These are phyloP conservation scores for Ophion ventricosus DNA, from an alignment of 2,888 invertebrate species.

Conservation along the genomic window DNA sequence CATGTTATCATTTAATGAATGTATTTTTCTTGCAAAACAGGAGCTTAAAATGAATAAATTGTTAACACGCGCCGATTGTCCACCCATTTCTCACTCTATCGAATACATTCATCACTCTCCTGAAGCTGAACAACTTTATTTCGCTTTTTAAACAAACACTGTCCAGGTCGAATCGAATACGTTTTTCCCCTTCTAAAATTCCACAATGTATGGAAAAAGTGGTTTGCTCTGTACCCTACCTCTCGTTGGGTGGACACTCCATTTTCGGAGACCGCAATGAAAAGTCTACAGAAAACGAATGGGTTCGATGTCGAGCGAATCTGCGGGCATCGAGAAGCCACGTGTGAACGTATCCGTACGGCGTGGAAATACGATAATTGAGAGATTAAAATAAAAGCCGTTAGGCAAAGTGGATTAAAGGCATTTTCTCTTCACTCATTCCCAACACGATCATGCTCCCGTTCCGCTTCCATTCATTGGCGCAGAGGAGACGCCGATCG, in stretches of 20 bases:
- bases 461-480: neutral
- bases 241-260: neutral
- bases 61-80: too few species aligned
- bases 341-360: constrained; percentile 24
- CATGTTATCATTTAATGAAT: too few species aligned
- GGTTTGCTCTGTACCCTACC: neutral
- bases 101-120: too few species aligned
- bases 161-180: neutral
- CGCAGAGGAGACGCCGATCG: constrained; percentile 29
- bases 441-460: neutral
- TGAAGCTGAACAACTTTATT: too few species aligned
- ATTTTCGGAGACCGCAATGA: neutral
- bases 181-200: neutral
- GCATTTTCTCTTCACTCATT: constrained; percentile 28
- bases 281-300: neutral
- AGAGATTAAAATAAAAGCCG: constrained; percentile 58
- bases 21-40: too few species aligned
- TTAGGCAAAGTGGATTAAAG: constrained; percentile 55
- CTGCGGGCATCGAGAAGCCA: constrained; percentile 37
- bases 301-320: constrained; percentile 6
- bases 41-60: too few species aligned
- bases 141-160: too few species aligned
- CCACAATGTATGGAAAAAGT: too few species aligned
- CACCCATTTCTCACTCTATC: too few species aligned
- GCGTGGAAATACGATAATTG: constrained; percentile 60